These are phyloP conservation scores for Dicrostonyx torquatus DNA, from an alignment of 2,797 vertebrate species.

Conservation along the genomic window DNA sequence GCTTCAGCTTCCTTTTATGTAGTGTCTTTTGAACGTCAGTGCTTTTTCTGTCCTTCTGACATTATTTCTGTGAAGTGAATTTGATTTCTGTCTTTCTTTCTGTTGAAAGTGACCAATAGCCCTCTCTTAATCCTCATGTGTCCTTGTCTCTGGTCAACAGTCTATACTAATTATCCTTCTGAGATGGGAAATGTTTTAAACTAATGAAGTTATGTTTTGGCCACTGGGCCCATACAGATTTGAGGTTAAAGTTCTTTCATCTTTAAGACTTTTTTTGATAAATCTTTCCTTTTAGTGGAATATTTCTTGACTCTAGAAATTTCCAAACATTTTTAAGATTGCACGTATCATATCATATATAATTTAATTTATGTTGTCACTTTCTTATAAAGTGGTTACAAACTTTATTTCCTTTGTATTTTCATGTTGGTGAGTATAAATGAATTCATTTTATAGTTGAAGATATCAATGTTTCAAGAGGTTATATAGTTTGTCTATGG, in stretches of 20 bases:
- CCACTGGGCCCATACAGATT: neutral
- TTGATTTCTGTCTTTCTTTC: slow-evolving; percentile 27
- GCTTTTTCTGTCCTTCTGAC: slow-evolving; percentile 1
- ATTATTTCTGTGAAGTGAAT: slow-evolving; percentile 40
- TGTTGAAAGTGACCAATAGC: neutral
- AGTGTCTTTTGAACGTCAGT: neutral
- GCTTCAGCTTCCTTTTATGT: neutral
- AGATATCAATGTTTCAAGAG: neutral
- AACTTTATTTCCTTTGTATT: neutral
- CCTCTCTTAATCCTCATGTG: neutral
- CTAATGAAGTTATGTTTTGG: neutral
- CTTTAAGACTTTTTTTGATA: neutral
- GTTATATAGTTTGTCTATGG: slow-evolving; percentile 12
- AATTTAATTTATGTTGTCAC: neutral
- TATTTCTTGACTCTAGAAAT: slow-evolving; percentile 32
- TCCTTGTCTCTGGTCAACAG: slow-evolving; percentile 36
- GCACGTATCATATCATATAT: neutral
- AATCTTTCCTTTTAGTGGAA: neutral
- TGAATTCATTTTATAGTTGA: slow-evolving; percentile 16
- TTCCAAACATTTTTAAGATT: neutral
- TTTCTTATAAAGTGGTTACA: neutral
- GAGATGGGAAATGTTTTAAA: slow-evolving; percentile 23
- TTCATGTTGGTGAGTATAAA: neutral
- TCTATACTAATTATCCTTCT: slow-evolving; percentile 19
- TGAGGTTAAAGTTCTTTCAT: neutral